Conservation (phyloP, 2,888 invertebrate species). For the Nebria salina region DNA sequence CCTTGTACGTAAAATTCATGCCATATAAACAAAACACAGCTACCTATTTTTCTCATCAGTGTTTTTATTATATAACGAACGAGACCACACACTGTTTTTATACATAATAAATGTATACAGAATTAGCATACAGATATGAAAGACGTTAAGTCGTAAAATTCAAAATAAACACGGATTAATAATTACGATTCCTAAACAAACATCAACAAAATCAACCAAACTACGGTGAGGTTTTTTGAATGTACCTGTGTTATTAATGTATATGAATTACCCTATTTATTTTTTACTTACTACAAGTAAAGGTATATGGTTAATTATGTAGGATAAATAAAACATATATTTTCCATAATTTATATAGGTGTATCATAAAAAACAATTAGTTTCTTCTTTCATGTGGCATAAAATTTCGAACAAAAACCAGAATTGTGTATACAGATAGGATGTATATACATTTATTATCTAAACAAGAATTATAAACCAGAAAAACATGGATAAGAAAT, state of each 20-base stretch:
- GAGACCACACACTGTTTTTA: conserved; percentile 12
- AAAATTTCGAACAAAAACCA: not conserved
- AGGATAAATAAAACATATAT: too few species aligned
- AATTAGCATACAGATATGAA: conserved; percentile 40
- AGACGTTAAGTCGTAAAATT: conserved; percentile 24
- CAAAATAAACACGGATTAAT: conserved; percentile 44
- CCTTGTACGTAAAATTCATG: not conserved
- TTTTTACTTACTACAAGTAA: not conserved
- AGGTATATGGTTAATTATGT: too few species aligned
- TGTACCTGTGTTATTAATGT: conserved; percentile 21
- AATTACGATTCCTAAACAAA: conserved; percentile 38
- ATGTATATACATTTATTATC: not conserved
- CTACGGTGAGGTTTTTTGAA: not conserved
- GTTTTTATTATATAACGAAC: conserved; percentile 2
- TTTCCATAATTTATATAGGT: too few species aligned
- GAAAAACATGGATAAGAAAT: not conserved
- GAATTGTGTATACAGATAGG: not conserved
- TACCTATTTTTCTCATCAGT: conserved; percentile 21
- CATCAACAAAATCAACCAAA: conserved; percentile 35
- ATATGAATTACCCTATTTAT: conserved; percentile 18
- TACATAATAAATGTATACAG: not conserved
- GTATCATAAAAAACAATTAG: too few species aligned
- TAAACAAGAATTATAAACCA: not conserved
- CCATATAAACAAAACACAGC: not conserved
- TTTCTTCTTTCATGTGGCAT: too few species aligned